These are phyloP conservation scores for Noctua janthina DNA, from an alignment of 2,888 invertebrate species.

Conservation along the genomic window DNA sequence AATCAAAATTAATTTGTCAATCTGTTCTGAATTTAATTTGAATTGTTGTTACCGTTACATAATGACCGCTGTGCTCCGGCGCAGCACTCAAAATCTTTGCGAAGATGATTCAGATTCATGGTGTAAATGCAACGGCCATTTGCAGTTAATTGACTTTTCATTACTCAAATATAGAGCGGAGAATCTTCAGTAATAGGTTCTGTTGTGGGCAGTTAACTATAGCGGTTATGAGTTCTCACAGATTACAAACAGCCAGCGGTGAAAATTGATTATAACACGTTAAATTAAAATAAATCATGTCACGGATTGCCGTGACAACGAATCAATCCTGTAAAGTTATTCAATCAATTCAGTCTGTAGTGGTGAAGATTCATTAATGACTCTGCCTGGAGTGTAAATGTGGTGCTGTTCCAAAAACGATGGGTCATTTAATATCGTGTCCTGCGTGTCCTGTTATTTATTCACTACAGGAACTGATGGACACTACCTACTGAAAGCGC, in stretches of 20 bases:
- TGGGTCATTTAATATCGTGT: too few species aligned
- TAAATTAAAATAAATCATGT: slow-evolving; percentile 29
- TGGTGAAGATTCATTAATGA: too few species aligned
- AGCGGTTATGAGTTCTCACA: slow-evolving; percentile 49
- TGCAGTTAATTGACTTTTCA: slow-evolving; percentile 49
- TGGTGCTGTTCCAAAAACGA: too few species aligned
- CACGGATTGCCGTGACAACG: background rate
- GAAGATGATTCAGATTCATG: slow-evolving; percentile 29
- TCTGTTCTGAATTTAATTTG: slow-evolving; percentile 52
- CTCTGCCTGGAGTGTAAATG: too few species aligned
- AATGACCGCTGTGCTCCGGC: slow-evolving; percentile 32
- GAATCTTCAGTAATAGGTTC: slow-evolving; percentile 53
- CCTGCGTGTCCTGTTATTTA: too few species aligned
- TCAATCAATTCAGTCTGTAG: background rate
- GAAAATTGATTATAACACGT: slow-evolving; percentile 31
- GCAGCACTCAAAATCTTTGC: slow-evolving; percentile 24
- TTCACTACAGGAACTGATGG: too few species aligned
- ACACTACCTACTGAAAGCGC: too few species aligned
- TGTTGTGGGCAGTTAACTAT: slow-evolving; percentile 44
- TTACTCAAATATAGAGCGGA: slow-evolving; percentile 60
- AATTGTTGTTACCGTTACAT: slow-evolving; percentile 48
- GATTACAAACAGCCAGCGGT: slow-evolving; percentile 45
- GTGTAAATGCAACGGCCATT: slow-evolving; percentile 38
- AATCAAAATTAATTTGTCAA: slow-evolving; percentile 57
- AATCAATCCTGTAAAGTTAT: background rate